Evolutionary conservation across 1,140 invertebrate species (phyloP), one percentile per base, ranked within the genome.

Genomic region (Tetragnatha versicolor): DNA sequence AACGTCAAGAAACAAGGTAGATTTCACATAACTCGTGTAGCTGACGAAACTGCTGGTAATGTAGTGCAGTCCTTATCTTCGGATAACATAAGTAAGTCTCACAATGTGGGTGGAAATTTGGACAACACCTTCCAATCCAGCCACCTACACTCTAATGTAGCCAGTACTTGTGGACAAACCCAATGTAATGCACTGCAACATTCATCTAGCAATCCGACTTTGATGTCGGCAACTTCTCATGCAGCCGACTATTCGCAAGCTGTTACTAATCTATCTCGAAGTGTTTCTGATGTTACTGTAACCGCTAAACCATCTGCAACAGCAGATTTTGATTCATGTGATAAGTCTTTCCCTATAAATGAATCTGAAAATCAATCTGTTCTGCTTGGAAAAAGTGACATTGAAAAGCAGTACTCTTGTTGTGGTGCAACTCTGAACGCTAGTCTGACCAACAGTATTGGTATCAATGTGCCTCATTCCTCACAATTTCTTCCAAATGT

Each of bases 1-100:
- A 51, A 58, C 31, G 53, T 69, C 7, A 79, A 79, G 49, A 79
- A 79, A 55, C 63, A 79, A 47, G 76, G 76, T n/a, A 47, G 76
- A 39, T 79, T 79, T 60, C 76, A 79, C 12, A 61, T 79, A 20
- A 79, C 76, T 27, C 25, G 51, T 33, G 76, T 79, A 25, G 49
- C 65, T 27, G 76, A 79, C 37, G 53, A 69, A 58, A 29, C 27
- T 42, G 1, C 49, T 5, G 4, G 29, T n/a, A 61, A 22, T 33
- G 10, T 45, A 6, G n/a, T 37, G 22, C 65, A 68, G 17, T 20
- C 66, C 29, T 69, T 49, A 35, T 33, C 31, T 25, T n/a, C 35
- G 22, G 49, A 53, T 37, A 49, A 49, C 35, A 9, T 69, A 9
- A 14, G 4, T 2, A 69, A 53, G 37, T 39, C 29, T 17, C 20